A percentile compares a stretch with the other conserved stretches of the same genome.
Conservation (phyloP, 2,113 vertebrate genomes). For the Morone chrysops region DNA sequence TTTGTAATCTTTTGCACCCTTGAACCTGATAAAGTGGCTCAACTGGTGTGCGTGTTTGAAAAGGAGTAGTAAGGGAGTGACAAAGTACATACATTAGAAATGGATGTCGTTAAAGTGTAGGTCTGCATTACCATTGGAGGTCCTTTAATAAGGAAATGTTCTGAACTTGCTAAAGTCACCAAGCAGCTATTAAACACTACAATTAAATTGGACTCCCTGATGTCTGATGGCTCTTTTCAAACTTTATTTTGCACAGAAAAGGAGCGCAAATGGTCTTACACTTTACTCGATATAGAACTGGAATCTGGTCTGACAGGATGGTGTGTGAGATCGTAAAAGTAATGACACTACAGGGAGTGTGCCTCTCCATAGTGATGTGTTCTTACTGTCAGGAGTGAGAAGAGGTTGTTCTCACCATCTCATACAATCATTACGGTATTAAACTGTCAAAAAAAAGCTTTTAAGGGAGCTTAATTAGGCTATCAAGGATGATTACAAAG, state of each 20-base stretch:
- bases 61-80: not conserved
- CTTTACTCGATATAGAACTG: conserved; percentile 37
- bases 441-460: conserved; percentile 54
- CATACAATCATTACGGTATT: conserved; percentile 43
- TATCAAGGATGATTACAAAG: conserved; percentile 32
- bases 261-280: not conserved
- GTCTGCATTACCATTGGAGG: not conserved
- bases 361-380: not conserved
- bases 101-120: not conserved
- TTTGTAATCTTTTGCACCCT: conserved; percentile 29
- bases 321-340: conserved; percentile 46
- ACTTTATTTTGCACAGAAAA: conserved; percentile 13
- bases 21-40: conserved; percentile 33
- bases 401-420: conserved; percentile 34
- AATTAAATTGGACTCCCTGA: conserved; percentile 21
- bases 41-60: conserved; percentile 6
- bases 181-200: conserved; percentile 36
- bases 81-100: conserved; percentile 6
- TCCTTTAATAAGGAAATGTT: conserved; percentile 21
- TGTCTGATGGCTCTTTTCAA: conserved; percentile 24
- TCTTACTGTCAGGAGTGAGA: conserved; percentile 31
- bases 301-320: conserved; percentile 38
- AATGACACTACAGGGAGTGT: conserved; percentile 20
- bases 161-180: conserved; percentile 2
- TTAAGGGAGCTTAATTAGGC: conserved; percentile 37